Percentiles rank a stretch among this genome's conserved stretches.
These are phyloP conservation scores for Hystrix brachyura DNA, from an alignment of 2,113 vertebrate genomes.

Conservation along the genomic window DNA sequence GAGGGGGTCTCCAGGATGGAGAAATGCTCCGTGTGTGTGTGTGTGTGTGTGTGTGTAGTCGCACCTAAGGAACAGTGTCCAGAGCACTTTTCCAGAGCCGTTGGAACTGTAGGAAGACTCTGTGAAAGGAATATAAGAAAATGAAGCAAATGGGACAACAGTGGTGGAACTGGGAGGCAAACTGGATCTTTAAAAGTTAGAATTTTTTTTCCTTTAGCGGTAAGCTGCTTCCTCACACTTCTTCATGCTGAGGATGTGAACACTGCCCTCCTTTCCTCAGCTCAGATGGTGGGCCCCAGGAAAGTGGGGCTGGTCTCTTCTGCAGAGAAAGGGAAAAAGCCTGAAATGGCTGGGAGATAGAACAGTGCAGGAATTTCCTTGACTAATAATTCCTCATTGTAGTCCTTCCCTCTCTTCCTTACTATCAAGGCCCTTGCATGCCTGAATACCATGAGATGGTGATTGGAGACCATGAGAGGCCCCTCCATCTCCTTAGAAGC, in stretches of 20 bases:
- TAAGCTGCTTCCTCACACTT: background rate
- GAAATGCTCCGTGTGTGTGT: background rate
- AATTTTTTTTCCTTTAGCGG: background rate
- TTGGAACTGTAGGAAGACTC: background rate
- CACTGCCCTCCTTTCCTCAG: background rate
- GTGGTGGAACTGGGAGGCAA: background rate
- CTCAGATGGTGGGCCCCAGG: background rate
- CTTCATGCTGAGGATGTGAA: background rate
- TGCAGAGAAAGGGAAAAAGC: background rate
- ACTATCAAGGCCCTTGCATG: background rate
- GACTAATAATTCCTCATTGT: background rate
- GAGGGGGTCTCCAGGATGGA: background rate
- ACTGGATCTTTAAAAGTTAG: background rate
- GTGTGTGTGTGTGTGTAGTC: background rate
- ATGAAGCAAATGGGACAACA: background rate
- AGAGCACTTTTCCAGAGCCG: background rate
- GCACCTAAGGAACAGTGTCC: background rate
- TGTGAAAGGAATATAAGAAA: background rate
- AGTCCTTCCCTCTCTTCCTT: background rate
- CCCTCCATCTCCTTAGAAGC: background rate
- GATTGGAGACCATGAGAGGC: background rate
- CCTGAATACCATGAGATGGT: background rate
- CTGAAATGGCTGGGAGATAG: background rate
- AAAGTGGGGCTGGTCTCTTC: background rate
- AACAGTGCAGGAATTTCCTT: background rate